A percentile compares a stretch with the other conserved stretches of the same genome.
phyloP scores from a whole-genome alignment of 2,113 vertebrate species.

The Procavia capensis region DNA sequence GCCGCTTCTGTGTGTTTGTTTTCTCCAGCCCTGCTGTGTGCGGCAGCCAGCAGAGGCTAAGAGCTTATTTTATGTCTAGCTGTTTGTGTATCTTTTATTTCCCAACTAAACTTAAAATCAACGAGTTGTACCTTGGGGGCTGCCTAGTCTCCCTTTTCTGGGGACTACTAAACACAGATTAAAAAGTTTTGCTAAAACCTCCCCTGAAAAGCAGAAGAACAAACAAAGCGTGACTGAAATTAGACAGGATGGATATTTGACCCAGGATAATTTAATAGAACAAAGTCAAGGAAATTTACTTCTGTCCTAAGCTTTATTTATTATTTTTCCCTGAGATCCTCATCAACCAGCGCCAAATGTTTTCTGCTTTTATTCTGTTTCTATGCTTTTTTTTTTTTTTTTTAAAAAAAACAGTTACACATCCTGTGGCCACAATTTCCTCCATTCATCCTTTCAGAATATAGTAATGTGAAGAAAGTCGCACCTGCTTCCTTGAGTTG shows the following conservation, averaged over 20 bases:
- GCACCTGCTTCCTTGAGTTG: conserved; percentile 29
- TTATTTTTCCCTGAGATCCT: conserved; percentile 44
- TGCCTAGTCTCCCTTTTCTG: not conserved
- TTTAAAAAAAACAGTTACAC: not conserved
- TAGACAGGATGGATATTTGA: not conserved
- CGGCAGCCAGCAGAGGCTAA: not conserved
- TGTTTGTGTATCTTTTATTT: not conserved
- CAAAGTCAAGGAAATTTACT: conserved; percentile 57
- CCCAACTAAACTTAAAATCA: not conserved
- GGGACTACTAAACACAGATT: not conserved
- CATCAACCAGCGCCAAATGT: not conserved
- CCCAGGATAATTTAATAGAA: not conserved
- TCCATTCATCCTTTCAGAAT: not conserved
- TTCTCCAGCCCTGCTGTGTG: not conserved
- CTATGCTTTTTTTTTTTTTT: not conserved
- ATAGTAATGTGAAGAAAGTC: not conserved
- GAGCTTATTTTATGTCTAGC: not conserved
- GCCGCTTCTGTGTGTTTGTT: fast-evolving
- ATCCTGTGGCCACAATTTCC: conserved; percentile 29
- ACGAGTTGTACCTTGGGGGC: not conserved
- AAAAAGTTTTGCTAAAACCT: not conserved
- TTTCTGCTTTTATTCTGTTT: not conserved
- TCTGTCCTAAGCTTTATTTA: conserved; percentile 8
- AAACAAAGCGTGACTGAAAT: not conserved
- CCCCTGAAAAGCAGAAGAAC: not conserved